Base-by-base conservation (phyloP, 2,797 vertebrate genomes). In the Fratercula arctica region DNA sequence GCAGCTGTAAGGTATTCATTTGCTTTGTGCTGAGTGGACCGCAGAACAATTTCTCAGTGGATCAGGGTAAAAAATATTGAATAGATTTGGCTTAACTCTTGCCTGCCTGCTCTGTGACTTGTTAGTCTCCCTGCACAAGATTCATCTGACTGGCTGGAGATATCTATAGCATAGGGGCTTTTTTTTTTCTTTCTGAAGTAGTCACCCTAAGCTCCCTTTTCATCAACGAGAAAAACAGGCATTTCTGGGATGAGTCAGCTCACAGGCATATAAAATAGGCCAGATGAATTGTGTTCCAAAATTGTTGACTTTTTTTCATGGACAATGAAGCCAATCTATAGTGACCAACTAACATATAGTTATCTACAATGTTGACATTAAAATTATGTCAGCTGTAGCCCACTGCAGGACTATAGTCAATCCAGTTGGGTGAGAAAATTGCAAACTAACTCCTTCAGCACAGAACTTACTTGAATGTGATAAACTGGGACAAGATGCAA, bases 201-300 rank as follows among this genome's bases (percentile, higher is more conserved):
- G 73, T 86, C 37, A 93, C 28, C 41, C 16, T 68, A 79, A 75
- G 43, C 57, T 90, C 31, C 45, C 13, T 45, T 94, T 90, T 45
- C 43, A 85, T 73, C 68, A 66, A 41, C 79, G 88, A 79, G 67
- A 82, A 89, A 73, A 92, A 8, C 74, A 94, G 43, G 11, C 19
- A 37, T 86, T 93, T 88, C 80, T 89, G 74, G 20, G 51, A 59
- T 66, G 50, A 94, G 70, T 93, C 80, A 92, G 15, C 70, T 78
- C 59, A 84, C 28, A 85, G 70, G 35, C 2, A 3, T 73, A 75
- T 92, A 76, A 93, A 89, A 67, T 33, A 89, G 63, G 31, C 17
- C 59, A 87, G 54, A 85, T 48, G 16, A 85, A 63, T n/a, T 41
- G 13, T 43, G 20, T 82, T 93, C 43, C 67, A 76, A 90, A 89